Percentiles rank a stretch among this genome's conserved stretches.
Evolutionary conservation across 1,140 invertebrate genomes (phyloP).

Genomic region (Holcopasites calliopsidis): DNA sequence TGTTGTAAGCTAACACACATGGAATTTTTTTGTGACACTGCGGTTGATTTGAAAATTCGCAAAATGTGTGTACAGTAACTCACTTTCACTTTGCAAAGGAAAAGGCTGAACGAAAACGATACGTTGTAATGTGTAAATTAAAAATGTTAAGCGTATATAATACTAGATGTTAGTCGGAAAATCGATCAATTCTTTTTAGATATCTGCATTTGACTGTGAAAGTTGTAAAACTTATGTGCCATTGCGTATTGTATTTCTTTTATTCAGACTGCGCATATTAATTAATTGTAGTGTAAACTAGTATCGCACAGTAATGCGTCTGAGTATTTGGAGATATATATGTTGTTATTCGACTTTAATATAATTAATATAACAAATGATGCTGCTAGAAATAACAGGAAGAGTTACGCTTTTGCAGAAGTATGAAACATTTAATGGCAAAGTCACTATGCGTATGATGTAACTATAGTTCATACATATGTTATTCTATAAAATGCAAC

Average conservation of each 20-base stretch:
- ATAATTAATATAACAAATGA: not conserved
- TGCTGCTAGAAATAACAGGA: constrained; percentile 16
- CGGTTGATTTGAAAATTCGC: not conserved
- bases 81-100: not conserved
- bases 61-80: constrained; percentile 14
- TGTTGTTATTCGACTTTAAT: constrained; percentile 10
- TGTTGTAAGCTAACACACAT: no score
- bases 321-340: constrained; percentile 24
- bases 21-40: not conserved
- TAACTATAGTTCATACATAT: not conserved
- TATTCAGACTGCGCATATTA: constrained; percentile 19
- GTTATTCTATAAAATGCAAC: constrained; percentile 1
- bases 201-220: constrained; percentile 1
- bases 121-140: constrained; percentile 21
- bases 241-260: constrained; percentile 29
- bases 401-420: constrained; percentile 1
- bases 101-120: constrained; percentile 25
- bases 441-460: not conserved
- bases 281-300: constrained; percentile 4
- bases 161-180: constrained; percentile 3
- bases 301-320: not conserved
- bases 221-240: constrained; percentile 20
- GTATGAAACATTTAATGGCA: not conserved
- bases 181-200: not conserved
- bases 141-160: constrained; percentile 7